A percentile compares a stretch with the other conserved stretches of the same genome.
Evolutionary conservation across 2,888 invertebrate genomes (phyloP).

Genomic region (Norana najaformis): DNA sequence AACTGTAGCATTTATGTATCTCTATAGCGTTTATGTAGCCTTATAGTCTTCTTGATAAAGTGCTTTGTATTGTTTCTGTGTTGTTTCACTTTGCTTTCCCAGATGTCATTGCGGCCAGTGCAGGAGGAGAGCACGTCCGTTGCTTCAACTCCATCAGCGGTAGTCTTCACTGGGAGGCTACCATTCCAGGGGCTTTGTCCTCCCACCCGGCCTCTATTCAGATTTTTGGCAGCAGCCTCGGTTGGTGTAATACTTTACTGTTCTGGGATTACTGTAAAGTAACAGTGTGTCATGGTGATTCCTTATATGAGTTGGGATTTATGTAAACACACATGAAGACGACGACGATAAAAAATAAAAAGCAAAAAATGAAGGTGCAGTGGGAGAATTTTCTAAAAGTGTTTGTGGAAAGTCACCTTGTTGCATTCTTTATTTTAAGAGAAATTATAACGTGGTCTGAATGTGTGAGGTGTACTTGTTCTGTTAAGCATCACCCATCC

Average conservation of each 20-base stretch:
- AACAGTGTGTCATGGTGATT: no score
- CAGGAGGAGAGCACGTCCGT: conserved; percentile 51
- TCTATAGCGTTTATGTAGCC: not conserved
- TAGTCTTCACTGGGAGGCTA: conserved; percentile 52
- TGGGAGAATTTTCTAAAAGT: no score
- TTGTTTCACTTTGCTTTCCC: not conserved
- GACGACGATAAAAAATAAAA: no score
- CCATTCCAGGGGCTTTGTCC: conserved; percentile 38
- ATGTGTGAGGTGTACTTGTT: no score
- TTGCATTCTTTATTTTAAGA: no score
- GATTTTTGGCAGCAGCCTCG: not conserved
- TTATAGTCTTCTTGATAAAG: not conserved
- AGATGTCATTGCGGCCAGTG: conserved; percentile 49
- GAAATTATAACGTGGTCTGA: no score
- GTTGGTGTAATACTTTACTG: not conserved
- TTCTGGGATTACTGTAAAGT: no score
- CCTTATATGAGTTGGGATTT: no score
- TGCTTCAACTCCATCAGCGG: conserved; percentile 53
- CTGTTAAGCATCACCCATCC: no score
- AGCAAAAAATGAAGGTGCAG: no score
- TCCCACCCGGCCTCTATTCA: conserved; percentile 24
- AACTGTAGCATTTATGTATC: not conserved
- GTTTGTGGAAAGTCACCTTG: no score
- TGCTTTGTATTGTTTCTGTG: not conserved
- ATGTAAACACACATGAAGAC: no score